Evolutionary conservation across 2,797 vertebrate genomes (phyloP).

Genomic region (Sylvia borin): DNA sequence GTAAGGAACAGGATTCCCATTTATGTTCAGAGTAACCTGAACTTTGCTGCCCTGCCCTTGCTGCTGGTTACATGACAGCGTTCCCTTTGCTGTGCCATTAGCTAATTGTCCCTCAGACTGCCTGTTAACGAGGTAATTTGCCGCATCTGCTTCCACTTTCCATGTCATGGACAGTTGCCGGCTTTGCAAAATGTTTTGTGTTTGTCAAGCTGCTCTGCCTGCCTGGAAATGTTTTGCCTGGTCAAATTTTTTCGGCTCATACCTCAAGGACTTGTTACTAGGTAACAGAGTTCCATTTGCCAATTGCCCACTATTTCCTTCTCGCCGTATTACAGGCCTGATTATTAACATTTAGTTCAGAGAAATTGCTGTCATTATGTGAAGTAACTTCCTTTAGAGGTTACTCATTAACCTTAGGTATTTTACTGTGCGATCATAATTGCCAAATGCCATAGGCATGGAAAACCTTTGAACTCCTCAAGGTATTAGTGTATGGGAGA

Average conservation of each 20-base stretch:
- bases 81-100: constrained; percentile 69
- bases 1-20: not conserved
- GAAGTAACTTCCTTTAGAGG: constrained; percentile 92
- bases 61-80: not conserved
- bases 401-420: constrained; percentile 93
- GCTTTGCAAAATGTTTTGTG: constrained; percentile 69
- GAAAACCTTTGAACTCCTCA: constrained; percentile 82
- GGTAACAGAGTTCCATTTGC: constrained; percentile 87
- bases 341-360: constrained; percentile 93
- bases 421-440: constrained; percentile 91
- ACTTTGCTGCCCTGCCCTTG: not conserved
- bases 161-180: constrained; percentile 37
- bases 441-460: constrained; percentile 89
- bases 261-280: constrained; percentile 83
- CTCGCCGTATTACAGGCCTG: constrained; percentile 85
- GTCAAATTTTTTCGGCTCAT: constrained; percentile 56
- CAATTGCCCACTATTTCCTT: constrained; percentile 90
- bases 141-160: constrained; percentile 83
- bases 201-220: constrained; percentile 78
- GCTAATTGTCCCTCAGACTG: constrained; percentile 56
- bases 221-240: constrained; percentile 77
- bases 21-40: not conserved
- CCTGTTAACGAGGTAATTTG: constrained; percentile 72
- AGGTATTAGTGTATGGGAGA: constrained; percentile 70
- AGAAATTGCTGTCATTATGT: constrained; percentile 97